A percentile compares a stretch with the other conserved stretches of the same genome.
These are phyloP conservation scores for Synergus gifuensis DNA, from an alignment of 2,888 invertebrate genomes.

Conservation along the genomic window DNA sequence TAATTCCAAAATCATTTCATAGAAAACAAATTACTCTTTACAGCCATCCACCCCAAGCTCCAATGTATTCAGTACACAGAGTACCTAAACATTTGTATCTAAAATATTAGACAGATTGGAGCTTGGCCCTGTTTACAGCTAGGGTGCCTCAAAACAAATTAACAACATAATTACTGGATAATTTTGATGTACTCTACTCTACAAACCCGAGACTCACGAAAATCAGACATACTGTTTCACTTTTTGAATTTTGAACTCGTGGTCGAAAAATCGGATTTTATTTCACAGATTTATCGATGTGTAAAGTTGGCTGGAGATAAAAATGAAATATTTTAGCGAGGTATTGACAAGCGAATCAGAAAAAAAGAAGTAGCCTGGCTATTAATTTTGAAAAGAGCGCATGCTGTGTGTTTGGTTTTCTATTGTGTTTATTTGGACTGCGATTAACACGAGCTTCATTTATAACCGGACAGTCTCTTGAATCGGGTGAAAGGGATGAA, in stretches of 20 bases:
- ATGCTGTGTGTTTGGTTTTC: slow-evolving; percentile 41
- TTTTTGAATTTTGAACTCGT: not conserved
- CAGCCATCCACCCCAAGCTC: no score
- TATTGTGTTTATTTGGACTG: slow-evolving; percentile 39
- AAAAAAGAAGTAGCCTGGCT: slow-evolving; percentile 29
- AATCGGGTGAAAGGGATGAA: slow-evolving; percentile 73
- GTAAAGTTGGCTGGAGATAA: slow-evolving; percentile 1
- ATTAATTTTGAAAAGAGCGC: slow-evolving; percentile 35
- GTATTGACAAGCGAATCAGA: slow-evolving; percentile 4
- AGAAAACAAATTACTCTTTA: not conserved
- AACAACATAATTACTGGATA: not conserved
- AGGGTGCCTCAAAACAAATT: no score
- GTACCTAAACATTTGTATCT: no score
- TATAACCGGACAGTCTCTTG: slow-evolving; percentile 68
- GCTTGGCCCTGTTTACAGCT: no score
- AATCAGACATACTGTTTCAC: not conserved
- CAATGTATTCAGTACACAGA: no score
- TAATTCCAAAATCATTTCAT: not conserved
- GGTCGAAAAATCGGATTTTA: not conserved
- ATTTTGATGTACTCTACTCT: not conserved
- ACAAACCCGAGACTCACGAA: not conserved
- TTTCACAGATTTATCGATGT: not conserved
- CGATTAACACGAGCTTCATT: slow-evolving; percentile 40
- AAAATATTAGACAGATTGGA: no score
- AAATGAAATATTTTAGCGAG: slow-evolving; percentile 10